Evolutionary conservation across 2,113 vertebrate species (phyloP).

Genomic region (Cygnus buccinator): DNA sequence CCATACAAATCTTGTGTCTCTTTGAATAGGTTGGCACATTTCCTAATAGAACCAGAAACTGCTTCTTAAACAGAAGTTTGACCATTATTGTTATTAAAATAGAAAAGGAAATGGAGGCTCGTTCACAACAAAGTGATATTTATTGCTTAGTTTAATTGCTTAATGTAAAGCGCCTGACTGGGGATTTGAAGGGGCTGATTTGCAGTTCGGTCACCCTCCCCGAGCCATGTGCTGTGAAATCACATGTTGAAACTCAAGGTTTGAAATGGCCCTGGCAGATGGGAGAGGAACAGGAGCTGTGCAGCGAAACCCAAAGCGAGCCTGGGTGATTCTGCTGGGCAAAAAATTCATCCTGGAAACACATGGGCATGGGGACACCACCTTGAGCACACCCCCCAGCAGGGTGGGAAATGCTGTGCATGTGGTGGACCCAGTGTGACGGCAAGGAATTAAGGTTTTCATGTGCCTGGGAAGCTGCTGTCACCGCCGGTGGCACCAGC

Average conservation of each 20-base stretch:
- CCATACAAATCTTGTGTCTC: constrained; percentile 30
- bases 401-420: not conserved
- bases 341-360: not conserved
- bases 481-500: not conserved
- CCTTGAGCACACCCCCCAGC: not conserved
- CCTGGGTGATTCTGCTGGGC: not conserved
- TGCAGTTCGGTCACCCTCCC: constrained; percentile 29
- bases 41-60: constrained; percentile 36
- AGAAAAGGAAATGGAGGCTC: constrained; percentile 25
- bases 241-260: not conserved
- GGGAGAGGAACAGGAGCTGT: not conserved
- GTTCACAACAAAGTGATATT: constrained; percentile 43
- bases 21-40: constrained; percentile 34
- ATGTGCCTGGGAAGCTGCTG: not conserved
- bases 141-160: constrained; percentile 58
- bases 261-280: not conserved
- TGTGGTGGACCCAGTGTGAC: not conserved
- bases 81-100: constrained; percentile 43
- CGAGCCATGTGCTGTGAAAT: not conserved
- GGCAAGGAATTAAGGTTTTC: not conserved
- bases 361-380: accelerated
- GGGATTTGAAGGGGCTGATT: not conserved
- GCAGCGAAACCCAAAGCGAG: accelerated
- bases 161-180: constrained; percentile 4
- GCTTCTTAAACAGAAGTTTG: constrained; percentile 53